phyloP scores from a whole-genome alignment of 1,140 invertebrate species.

The Oncopeltus fasciatus region DNA sequence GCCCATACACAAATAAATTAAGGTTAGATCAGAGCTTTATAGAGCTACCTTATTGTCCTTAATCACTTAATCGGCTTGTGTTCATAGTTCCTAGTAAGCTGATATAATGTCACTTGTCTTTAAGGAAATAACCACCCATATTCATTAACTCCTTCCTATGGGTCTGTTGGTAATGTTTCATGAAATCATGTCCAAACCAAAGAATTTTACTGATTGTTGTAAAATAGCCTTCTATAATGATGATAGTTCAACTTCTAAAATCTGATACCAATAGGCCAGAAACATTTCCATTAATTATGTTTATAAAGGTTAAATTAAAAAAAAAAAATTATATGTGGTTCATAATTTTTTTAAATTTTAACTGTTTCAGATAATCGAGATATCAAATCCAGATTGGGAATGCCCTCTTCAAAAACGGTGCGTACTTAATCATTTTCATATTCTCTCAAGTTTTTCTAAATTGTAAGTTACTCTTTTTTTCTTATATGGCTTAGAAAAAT shows the following conservation, averaged over 20 bases:
- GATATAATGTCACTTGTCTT: too few relatives aligned
- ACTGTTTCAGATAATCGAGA: not conserved
- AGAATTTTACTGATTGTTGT: not conserved
- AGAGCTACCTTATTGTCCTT: too few relatives aligned
- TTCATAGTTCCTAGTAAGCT: too few relatives aligned
- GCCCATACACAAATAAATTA: too few relatives aligned
- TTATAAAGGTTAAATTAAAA: not conserved
- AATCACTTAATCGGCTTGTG: too few relatives aligned
- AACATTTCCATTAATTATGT: not conserved
- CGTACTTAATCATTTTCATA: not conserved
- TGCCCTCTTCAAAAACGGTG: not conserved
- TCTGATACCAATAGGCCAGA: not conserved
- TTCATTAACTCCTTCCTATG: too few relatives aligned
- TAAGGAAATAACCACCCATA: too few relatives aligned
- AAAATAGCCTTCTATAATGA: not conserved
- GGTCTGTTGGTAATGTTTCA: not conserved
- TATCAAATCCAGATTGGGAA: not conserved
- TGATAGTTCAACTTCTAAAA: not conserved
- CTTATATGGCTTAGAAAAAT: not conserved
- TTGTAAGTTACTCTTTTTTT: not conserved
- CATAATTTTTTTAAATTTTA: not conserved
- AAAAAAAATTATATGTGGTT: not conserved
- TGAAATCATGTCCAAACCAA: not conserved
- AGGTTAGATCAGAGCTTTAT: too few relatives aligned
- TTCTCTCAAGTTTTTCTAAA: not conserved